Evolutionary conservation across 2,113 vertebrate genomes (phyloP), one percentile per base, ranked within the genome.

Genomic region (Myotis davidii): DNA sequence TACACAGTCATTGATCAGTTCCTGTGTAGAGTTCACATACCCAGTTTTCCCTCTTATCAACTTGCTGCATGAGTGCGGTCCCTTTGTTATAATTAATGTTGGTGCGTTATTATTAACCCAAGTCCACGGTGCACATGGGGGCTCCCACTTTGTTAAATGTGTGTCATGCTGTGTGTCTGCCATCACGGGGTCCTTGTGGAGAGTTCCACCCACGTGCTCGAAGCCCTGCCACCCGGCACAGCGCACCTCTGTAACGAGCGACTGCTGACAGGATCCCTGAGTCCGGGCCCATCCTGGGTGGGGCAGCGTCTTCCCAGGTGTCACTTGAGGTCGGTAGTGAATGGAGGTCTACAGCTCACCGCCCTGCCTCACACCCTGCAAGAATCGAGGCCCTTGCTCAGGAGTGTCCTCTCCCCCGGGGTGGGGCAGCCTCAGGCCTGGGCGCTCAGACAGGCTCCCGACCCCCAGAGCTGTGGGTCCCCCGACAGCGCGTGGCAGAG

Each of bases 151-250:
- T 34, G 27, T 16, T 21, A 18, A 27, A 7, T 0, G 0, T 9
- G 39, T 7, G 1, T 25, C 17, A 7, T 20, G 52, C 6, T 16
- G 0, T 4, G 25, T 9, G 18, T 2, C 23, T 1, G 3, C 34
- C 4, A 2, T 10, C 4, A 1, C 32, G 7, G 48, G 48, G 4
- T 23, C 13, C 5, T 42, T 2, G 29, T 29, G 37, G 32, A 42
- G 59, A 42, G 59, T 42, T 48, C 27, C 56, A 4, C 37, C 6
- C 20, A 18, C 50, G 14, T 5, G 9, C 59, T 69, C 69, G 18
- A 16, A 48, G 9, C 32, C 74, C 48, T 11, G 2, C 6, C 54
- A 42, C 18, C 13, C 9, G 7, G 72, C 82, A 29, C 29, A 3
- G 6, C 1, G 27, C 18, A 4, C 18, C 17, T 61, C 52, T 73